Conservation (phyloP, 1,140 invertebrate species). For the Penaeus vannamei region DNA sequence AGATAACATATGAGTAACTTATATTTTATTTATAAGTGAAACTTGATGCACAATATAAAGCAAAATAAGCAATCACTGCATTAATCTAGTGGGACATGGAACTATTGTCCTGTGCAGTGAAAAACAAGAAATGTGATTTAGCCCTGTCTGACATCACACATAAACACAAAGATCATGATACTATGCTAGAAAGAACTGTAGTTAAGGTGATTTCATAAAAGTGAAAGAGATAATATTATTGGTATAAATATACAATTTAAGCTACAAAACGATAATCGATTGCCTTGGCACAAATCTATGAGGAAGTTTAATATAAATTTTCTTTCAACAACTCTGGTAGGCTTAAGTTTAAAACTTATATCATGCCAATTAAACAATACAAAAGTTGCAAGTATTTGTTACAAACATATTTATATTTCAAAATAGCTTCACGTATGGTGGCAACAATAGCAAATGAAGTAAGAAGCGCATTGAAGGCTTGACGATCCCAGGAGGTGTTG, state of each 20-base stretch:
- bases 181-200: too few species aligned
- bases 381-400: neutral
- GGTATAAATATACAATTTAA: too few species aligned
- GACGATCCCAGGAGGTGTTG: constrained; percentile 38
- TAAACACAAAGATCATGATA: too few species aligned
- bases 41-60: constrained; percentile 60
- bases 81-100: constrained; percentile 39
- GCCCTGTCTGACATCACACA: too few species aligned
- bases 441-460: constrained; percentile 14
- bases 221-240: too few species aligned
- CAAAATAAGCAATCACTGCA: constrained; percentile 51
- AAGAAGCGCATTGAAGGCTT: constrained; percentile 31
- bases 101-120: constrained; percentile 29
- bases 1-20: constrained; percentile 42
- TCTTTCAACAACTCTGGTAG: too few species aligned
- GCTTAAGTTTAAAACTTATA: too few species aligned
- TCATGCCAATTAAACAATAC: too few species aligned
- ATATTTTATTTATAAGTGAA: constrained; percentile 59
- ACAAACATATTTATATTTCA: neutral
- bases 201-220: too few species aligned
- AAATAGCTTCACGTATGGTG: constrained; percentile 34
- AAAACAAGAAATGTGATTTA: neutral
- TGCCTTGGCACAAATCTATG: too few species aligned
- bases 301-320: too few species aligned
- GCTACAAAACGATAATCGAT: too few species aligned